Base-by-base conservation (phyloP, 2,888 invertebrate genomes). In the Labia minor region DNA sequence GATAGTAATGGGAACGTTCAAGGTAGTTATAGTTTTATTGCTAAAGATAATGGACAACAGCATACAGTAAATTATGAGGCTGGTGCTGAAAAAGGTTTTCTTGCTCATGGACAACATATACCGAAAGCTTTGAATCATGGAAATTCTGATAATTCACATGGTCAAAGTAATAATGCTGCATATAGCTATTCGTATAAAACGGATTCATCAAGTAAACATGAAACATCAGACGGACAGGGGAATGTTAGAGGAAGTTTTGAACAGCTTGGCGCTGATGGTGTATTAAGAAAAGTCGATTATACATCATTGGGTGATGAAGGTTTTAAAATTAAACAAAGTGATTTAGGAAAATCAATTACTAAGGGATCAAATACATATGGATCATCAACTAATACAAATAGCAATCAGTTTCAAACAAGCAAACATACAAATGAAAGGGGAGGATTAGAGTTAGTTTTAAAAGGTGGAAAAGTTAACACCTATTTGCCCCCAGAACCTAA, bases 231-330 rank as follows among this genome's bases (percentile, higher is more conserved):
- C 71, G 68, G 70, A 6, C 63, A 66, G 63, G 74, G 74, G 14
- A 74, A 74, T 66, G 72, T 75, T 8, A 65, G 68, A 64, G 76
- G 75, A 16, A 70, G 69, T 16, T 75, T 71, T 68, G 69, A 72
- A 4, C 76, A 73, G 62, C 18, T 66, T 2, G 70, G 68, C 18
- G 68, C 69, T 14, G 72, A 72, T 33, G 73, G 73, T 1, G 21
- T 68, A 2, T 62, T 67, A 10, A 67, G 70, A 14, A 64, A 61
- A n/a, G 67, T 74, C 21, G 61, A 69, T 1, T 74, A 73, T 69
- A 71, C 66, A 11, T 71, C 73, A 8, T 21, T 64, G 19, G 72
- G 72, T 8, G 61, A 69, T 18, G 69, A 69, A n/a, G 69, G 69
- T 6, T 69, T 69, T 62, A 21, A 68, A n/a, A 68, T 63, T 18